Evolutionary conservation across 2,113 vertebrate species (phyloP).

Genomic region (Ursus arctos): DNA sequence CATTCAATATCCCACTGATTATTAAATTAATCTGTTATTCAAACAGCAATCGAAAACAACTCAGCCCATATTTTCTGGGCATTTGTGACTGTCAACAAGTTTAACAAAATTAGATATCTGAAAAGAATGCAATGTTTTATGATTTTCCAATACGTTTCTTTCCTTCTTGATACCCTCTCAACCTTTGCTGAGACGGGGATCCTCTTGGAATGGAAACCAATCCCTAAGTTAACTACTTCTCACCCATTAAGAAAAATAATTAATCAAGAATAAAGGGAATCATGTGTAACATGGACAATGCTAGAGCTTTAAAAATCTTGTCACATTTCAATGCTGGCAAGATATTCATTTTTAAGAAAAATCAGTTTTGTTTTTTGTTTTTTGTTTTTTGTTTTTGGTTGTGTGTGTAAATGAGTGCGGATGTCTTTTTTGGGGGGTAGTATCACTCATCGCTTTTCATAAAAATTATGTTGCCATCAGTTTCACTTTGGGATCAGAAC

Average conservation of each 20-base stretch:
- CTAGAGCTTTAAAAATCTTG: constrained; percentile 35
- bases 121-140: constrained; percentile 76
- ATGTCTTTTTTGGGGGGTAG: not conserved
- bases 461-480: constrained; percentile 21
- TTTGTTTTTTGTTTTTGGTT: not conserved
- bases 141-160: constrained; percentile 79
- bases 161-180: constrained; percentile 54
- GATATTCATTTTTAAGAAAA: constrained; percentile 50
- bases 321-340: constrained; percentile 27
- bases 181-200: constrained; percentile 27
- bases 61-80: constrained; percentile 86
- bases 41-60: constrained; percentile 87
- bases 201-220: constrained; percentile 42
- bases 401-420: not conserved
- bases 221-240: not conserved
- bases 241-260: constrained; percentile 49
- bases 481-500: constrained; percentile 10
- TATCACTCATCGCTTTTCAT: constrained; percentile 58
- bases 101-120: constrained; percentile 78
- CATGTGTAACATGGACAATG: not conserved
- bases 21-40: constrained; percentile 92
- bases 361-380: constrained; percentile 3
- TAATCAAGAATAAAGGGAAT: constrained; percentile 52
- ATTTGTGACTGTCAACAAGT: constrained; percentile 86
- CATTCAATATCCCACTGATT: constrained; percentile 88